A percentile compares a stretch with the other conserved stretches of the same genome.
These are phyloP conservation scores for Ephestia elutella DNA, from an alignment of 1,140 invertebrate species.

Conservation along the genomic window DNA sequence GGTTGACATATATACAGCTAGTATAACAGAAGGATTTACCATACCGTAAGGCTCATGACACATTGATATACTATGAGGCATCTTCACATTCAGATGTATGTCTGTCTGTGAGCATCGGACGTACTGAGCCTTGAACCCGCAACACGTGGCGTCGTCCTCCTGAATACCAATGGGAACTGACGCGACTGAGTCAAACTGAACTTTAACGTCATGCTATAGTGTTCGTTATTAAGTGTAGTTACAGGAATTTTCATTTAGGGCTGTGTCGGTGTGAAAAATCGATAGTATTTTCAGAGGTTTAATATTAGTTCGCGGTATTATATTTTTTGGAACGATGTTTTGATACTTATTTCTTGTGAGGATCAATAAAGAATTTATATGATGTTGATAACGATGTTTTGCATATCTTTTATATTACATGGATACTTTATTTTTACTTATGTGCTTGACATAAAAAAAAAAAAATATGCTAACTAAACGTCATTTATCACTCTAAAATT, in stretches of 20 bases:
- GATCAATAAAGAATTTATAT: no score
- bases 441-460: no score
- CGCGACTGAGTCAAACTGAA: conserved; percentile 28
- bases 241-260: conserved; percentile 35
- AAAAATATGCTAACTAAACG: no score
- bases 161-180: conserved; percentile 36
- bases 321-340: no score
- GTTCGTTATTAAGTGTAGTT: conserved; percentile 28
- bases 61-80: background rate
- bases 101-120: background rate
- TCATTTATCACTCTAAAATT: no score
- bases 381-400: no score
- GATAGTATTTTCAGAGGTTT: background rate
- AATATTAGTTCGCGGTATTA: background rate
- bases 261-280: conserved; percentile 11
- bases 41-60: background rate
- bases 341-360: no score
- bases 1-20: no score
- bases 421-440: no score
- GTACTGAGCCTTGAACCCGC: conserved; percentile 46
- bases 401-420: no score
- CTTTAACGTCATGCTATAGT: conserved; percentile 29
- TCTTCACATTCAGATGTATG: background rate
- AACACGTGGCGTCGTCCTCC: conserved; percentile 48
- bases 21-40: no score